Conservation (phyloP, 2,888 invertebrate species). For the Noctuana brunneofusca region DNA sequence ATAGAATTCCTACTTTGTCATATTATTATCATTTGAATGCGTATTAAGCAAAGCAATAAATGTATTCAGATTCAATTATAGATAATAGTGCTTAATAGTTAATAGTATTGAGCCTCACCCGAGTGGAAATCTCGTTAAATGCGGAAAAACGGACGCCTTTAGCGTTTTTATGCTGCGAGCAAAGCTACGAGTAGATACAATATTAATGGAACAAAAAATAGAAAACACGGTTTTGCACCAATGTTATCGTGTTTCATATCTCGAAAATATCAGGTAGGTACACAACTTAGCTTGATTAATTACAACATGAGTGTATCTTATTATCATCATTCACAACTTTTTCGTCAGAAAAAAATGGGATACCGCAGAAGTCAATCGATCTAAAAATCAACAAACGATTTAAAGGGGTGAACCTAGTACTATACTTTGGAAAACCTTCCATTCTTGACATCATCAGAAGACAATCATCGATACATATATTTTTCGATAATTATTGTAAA, state of each 20-base stretch:
- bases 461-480: too few relatives aligned
- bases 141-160: conserved; percentile 3
- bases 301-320: neutral
- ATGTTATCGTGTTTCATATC: too few relatives aligned
- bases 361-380: too few relatives aligned
- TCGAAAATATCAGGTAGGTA: too few relatives aligned
- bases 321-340: too few relatives aligned
- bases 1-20: neutral
- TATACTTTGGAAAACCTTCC: too few relatives aligned
- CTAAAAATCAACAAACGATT: too few relatives aligned
- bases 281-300: neutral
- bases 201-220: neutral
- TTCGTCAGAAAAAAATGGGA: too few relatives aligned
- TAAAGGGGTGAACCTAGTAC: too few relatives aligned
- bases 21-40: neutral
- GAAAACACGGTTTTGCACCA: neutral
- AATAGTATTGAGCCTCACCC: neutral
- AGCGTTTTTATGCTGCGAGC: neutral
- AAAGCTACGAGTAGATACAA: neutral
- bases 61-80: conserved; percentile 2
- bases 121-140: conserved; percentile 2
- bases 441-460: too few relatives aligned
- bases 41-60: neutral
- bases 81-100: conserved; percentile 10
- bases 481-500: too few relatives aligned